These are phyloP conservation scores for Acipenser ruthenus DNA, from an alignment of 2,797 vertebrate genomes.

Conservation along the genomic window DNA sequence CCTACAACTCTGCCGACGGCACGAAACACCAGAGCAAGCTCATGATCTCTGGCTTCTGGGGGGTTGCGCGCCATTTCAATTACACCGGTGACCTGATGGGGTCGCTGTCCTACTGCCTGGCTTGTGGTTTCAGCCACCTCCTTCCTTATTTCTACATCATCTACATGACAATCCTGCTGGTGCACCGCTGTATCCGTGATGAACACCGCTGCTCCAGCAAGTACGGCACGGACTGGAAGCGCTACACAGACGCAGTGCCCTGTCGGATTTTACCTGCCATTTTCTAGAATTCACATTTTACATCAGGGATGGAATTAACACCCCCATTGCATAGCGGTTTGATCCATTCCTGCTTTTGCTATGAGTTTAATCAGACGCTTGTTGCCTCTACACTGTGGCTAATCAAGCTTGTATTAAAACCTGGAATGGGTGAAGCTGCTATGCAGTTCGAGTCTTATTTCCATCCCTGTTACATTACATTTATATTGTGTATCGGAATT, in stretches of 20 bases:
- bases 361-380: too few relatives aligned
- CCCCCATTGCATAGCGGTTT: too few relatives aligned
- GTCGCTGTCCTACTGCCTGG: constrained; percentile 81
- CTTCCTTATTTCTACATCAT: constrained; percentile 88
- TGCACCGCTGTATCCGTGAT: constrained; percentile 84
- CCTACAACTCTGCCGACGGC: constrained; percentile 66
- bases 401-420: too few relatives aligned
- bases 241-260: constrained; percentile 70
- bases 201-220: constrained; percentile 88
- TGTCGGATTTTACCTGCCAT: constrained; percentile 76
- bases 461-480: too few relatives aligned
- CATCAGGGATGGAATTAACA: too few relatives aligned
- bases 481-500: too few relatives aligned
- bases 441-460: too few relatives aligned
- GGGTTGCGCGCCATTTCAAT: constrained; percentile 82
- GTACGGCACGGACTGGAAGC: constrained; percentile 80
- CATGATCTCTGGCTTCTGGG: constrained; percentile 90
- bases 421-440: too few relatives aligned
- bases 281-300: constrained; percentile 54
- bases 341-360: too few relatives aligned
- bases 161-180: constrained; percentile 82
- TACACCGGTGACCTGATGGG: constrained; percentile 93
- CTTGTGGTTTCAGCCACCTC: constrained; percentile 75
- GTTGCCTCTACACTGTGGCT: too few relatives aligned
- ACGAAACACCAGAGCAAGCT: constrained; percentile 76